Conservation (phyloP, 2,888 invertebrate species). For the Kryphioiulus occultus region DNA sequence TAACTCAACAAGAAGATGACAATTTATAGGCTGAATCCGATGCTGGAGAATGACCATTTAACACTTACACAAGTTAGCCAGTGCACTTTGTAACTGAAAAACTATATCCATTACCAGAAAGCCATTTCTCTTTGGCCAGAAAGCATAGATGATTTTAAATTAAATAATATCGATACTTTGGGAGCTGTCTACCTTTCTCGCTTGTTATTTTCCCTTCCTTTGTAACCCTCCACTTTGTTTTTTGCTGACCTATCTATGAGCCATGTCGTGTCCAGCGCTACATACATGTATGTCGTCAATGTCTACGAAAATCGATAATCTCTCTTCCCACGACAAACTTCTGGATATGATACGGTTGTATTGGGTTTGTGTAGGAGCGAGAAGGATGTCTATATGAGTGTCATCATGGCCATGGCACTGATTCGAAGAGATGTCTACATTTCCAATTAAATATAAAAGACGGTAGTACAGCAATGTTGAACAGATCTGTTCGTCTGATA, state of each 20-base stretch:
- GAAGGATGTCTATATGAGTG: constrained; percentile 27
- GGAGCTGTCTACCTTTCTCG: not conserved
- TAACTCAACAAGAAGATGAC: not conserved
- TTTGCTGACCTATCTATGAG: constrained; percentile 32
- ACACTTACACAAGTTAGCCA: not conserved
- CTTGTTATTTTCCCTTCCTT: not conserved
- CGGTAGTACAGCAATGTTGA: constrained; percentile 27
- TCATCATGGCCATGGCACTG: constrained; percentile 36
- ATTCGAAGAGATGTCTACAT: constrained; percentile 47
- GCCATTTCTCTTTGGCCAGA: not conserved
- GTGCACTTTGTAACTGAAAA: not conserved
- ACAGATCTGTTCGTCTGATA: constrained; percentile 44
- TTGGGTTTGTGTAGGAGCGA: constrained; percentile 11
- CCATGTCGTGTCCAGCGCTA: not conserved
- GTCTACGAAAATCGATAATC: constrained; percentile 27
- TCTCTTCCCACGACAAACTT: constrained; percentile 4
- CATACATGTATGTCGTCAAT: not conserved
- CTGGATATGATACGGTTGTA: constrained; percentile 36
- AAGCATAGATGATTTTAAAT: constrained; percentile 21
- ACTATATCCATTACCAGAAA: not conserved
- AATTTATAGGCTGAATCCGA: not conserved
- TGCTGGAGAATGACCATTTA: not conserved
- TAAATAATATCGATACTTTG: not conserved
- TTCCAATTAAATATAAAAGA: constrained; percentile 45
- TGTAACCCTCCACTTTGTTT: constrained; percentile 3